Conservation (phyloP, 2,113 vertebrate species). For the Saccopteryx bilineata region DNA sequence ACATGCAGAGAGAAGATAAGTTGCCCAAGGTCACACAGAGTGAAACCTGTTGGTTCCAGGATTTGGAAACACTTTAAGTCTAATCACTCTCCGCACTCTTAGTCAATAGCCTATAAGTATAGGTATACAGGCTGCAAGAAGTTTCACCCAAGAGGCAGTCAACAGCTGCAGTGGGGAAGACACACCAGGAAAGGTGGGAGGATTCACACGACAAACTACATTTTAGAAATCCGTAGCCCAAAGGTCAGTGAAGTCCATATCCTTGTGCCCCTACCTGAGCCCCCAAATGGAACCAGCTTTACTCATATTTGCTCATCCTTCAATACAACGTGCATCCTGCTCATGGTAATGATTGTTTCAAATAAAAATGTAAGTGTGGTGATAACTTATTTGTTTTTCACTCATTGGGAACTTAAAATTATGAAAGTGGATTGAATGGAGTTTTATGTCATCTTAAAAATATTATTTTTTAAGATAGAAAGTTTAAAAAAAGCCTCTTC, state of each 20-base stretch:
- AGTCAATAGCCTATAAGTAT: neutral
- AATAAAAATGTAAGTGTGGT: neutral
- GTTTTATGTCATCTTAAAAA: slow-evolving; percentile 7
- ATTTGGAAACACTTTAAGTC: neutral
- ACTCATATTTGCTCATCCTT: neutral
- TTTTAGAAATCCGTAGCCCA: accelerated
- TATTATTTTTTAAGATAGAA: neutral
- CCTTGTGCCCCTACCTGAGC: neutral
- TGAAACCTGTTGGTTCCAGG: neutral
- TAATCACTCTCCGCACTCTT: neutral
- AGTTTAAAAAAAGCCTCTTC: neutral
- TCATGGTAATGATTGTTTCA: neutral
- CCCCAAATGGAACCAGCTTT: neutral
- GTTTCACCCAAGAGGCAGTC: neutral
- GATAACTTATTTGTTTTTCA: neutral
- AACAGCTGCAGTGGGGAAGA: neutral
- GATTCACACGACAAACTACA: neutral
- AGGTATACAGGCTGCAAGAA: neutral
- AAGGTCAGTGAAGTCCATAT: neutral
- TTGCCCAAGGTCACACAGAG: no score
- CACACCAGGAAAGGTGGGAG: neutral
- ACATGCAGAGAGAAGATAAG: neutral
- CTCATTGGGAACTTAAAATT: neutral
- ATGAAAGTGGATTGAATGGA: neutral
- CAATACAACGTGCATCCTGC: neutral